Evolutionary conservation across 92 coral and sea anemone genomes (phyloP).

Genomic region (Plumapathes pennacea): DNA sequence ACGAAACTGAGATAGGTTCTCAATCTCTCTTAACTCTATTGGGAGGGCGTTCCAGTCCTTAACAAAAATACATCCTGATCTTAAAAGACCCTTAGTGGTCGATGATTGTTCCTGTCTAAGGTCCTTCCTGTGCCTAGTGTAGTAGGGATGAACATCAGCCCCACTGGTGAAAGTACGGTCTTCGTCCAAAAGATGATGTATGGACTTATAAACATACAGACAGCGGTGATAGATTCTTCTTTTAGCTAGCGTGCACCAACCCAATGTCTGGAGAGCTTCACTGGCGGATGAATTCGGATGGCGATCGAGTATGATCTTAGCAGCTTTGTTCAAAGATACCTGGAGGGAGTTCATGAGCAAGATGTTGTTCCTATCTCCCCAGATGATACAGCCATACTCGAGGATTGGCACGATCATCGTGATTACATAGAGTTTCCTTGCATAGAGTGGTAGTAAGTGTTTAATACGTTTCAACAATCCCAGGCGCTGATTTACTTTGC

Average conservation of each 20-base stretch:
- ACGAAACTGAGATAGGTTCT: too few relatives aligned
- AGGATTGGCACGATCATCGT: slow-evolving; percentile 1
- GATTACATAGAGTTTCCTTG: not conserved
- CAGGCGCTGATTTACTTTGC: slow-evolving; percentile 9
- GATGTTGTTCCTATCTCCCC: slow-evolving; percentile 7
- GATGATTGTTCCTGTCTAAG: too few relatives aligned
- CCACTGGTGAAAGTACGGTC: too few relatives aligned
- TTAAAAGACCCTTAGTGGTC: too few relatives aligned
- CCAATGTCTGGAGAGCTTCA: slow-evolving; percentile 3
- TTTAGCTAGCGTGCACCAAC: not conserved
- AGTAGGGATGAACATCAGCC: too few relatives aligned
- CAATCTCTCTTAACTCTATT: too few relatives aligned
- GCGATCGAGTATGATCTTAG: not conserved
- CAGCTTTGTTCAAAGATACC: not conserved
- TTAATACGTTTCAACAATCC: slow-evolving; percentile 9
- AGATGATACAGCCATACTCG: not conserved
- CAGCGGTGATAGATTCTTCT: slow-evolving; percentile 9
- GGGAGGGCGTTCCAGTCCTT: too few relatives aligned
- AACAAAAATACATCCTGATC: too few relatives aligned
- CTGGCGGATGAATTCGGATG: slow-evolving; percentile 7
- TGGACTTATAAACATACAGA: not conserved
- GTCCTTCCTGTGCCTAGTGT: too few relatives aligned
- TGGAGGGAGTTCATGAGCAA: not conserved
- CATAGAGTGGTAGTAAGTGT: not conserved
- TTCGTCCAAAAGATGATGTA: too few relatives aligned